phyloP scores from a whole-genome alignment of 2,113 vertebrate species.

The Salvator merianae region DNA sequence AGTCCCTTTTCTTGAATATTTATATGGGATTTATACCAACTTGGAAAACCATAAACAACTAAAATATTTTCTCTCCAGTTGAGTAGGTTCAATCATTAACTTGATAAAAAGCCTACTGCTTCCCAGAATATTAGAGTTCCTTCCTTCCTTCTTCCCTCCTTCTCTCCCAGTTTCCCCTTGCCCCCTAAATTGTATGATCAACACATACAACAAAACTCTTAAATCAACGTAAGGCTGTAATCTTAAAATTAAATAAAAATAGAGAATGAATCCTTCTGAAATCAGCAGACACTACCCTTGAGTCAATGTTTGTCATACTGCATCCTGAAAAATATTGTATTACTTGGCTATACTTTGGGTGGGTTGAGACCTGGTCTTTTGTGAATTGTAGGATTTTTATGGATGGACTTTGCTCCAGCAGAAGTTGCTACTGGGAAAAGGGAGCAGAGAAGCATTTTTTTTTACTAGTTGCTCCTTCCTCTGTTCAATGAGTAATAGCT shows the following conservation, averaged over 20 bases:
- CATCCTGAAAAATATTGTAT: background rate
- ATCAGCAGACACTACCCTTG: background rate
- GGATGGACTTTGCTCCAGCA: no score
- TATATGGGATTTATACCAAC: background rate
- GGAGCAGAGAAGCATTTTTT: no score
- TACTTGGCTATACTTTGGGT: background rate
- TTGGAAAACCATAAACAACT: conserved; percentile 1
- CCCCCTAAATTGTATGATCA: background rate
- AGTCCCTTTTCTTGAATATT: background rate
- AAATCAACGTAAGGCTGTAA: background rate
- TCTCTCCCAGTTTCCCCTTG: background rate
- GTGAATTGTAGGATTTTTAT: no score
- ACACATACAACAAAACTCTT: background rate
- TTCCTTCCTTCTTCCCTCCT: background rate
- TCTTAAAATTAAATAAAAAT: background rate
- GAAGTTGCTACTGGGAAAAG: no score
- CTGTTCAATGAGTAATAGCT: background rate
- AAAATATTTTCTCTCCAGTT: background rate
- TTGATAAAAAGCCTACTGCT: conserved; percentile 30
- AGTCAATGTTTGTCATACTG: background rate
- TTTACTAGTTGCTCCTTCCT: no score
- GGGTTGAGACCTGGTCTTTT: no score
- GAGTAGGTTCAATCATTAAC: background rate
- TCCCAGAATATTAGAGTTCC: background rate
- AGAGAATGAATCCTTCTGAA: background rate